Evolutionary conservation across 2,797 vertebrate genomes (phyloP).

Genomic region (Crocodylus rhombifer): DNA sequence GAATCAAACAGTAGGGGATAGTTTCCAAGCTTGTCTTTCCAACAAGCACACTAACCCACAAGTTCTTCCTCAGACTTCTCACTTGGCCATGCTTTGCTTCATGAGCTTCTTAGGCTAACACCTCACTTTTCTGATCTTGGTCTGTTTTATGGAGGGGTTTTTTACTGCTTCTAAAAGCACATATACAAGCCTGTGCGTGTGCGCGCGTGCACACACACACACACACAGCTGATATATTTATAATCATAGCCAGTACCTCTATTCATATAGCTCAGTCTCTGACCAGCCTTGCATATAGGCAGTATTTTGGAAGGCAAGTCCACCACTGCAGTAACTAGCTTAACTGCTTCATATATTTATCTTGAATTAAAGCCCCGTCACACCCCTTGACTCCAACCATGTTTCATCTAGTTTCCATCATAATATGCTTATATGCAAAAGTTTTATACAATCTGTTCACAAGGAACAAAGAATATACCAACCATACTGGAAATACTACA

Average conservation of each 20-base stretch:
- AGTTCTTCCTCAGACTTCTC: neutral
- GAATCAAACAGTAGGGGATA: neutral
- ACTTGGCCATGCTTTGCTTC: neutral
- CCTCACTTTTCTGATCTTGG: neutral
- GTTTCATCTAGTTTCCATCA: neutral
- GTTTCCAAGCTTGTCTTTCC: neutral
- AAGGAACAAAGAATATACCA: neutral
- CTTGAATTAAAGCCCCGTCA: neutral
- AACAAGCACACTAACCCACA: neutral
- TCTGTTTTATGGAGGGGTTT: neutral
- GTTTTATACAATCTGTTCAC: neutral
- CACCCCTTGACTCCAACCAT: neutral
- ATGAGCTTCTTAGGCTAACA: neutral
- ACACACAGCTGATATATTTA: fast-evolving
- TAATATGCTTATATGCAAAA: neutral
- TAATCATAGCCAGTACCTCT: neutral
- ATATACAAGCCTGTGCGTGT: too few relatives aligned
- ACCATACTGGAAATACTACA: neutral
- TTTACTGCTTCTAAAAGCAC: neutral
- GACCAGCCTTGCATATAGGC: neutral
- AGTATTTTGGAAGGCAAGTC: neutral
- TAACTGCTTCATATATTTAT: neutral
- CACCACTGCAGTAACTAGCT: neutral
- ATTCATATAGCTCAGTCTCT: neutral
- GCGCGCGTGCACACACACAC: too few relatives aligned